Conservation (phyloP, 2,888 invertebrate species). For the Catonia carolina region DNA sequence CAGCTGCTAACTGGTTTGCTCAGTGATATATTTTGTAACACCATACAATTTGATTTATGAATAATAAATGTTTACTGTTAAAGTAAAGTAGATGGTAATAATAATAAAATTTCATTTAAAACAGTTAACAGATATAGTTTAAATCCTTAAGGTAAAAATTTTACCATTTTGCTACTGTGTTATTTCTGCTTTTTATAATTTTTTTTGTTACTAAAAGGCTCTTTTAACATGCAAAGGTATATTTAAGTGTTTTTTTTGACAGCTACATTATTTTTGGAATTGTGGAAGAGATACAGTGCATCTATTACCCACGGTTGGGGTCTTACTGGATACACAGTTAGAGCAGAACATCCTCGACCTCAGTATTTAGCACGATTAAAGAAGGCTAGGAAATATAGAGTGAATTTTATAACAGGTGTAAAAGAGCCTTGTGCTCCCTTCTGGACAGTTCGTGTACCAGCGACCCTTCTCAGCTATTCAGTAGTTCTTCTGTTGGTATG, state of each 20-base stretch:
- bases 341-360: constrained; percentile 89
- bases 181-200: too few relatives aligned
- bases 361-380: constrained; percentile 78
- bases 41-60: too few relatives aligned
- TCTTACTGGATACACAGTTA: constrained; percentile 82
- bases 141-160: too few relatives aligned
- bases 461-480: constrained; percentile 79
- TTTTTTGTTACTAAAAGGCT: too few relatives aligned
- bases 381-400: constrained; percentile 54
- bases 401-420: constrained; percentile 71
- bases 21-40: too few relatives aligned
- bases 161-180: too few relatives aligned
- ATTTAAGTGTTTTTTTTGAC: constrained; percentile 31
- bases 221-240: too few relatives aligned
- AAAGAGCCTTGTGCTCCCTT: constrained; percentile 86
- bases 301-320: constrained; percentile 97
- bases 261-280: constrained; percentile 86
- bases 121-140: too few relatives aligned
- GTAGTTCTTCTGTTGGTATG: constrained; percentile 73
- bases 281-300: constrained; percentile 93
- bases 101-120: too few relatives aligned
- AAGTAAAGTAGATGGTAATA: too few relatives aligned
- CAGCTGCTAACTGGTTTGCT: too few relatives aligned
- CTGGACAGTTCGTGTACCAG: constrained; percentile 87
- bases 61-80: too few relatives aligned